These are phyloP conservation scores for Dascillus cervinus DNA, from an alignment of 2,888 invertebrate genomes.

Conservation along the genomic window DNA sequence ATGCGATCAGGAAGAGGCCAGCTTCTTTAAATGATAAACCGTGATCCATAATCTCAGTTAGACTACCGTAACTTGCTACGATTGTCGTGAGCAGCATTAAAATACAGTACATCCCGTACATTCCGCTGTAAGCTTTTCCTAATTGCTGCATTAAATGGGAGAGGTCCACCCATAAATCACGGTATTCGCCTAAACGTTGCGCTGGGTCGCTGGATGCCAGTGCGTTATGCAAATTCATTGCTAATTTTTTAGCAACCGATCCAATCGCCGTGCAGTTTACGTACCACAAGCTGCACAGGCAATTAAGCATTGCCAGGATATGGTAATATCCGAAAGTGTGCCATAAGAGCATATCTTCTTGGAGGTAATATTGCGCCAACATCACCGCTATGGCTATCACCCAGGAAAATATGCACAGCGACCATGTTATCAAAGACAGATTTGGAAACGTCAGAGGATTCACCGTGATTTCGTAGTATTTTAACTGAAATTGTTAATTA, in stretches of 20 bases:
- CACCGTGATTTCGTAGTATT: conserved; percentile 54
- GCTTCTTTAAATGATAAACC: conserved; percentile 65
- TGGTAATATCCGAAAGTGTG: conserved; percentile 67
- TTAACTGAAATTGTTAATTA: conserved; percentile 53
- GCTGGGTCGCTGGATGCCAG: conserved; percentile 58
- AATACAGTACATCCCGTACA: conserved; percentile 69
- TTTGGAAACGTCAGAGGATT: conserved; percentile 59
- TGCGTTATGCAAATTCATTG: conserved; percentile 54
- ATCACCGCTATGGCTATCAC: conserved; percentile 55
- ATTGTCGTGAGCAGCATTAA: conserved; percentile 67
- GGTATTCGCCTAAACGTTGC: conserved; percentile 56
- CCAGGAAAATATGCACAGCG: conserved; percentile 61
- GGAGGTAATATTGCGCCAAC: conserved; percentile 61
- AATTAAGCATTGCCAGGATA: conserved; percentile 66
- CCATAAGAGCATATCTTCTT: conserved; percentile 65
- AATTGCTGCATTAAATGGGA: conserved; percentile 74
- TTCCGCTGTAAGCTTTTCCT: conserved; percentile 66
- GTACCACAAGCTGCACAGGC: conserved; percentile 63
- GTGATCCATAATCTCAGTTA: conserved; percentile 64
- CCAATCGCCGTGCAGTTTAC: conserved; percentile 40
- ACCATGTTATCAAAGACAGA: conserved; percentile 55
- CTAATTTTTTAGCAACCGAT: conserved; percentile 52
- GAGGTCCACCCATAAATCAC: conserved; percentile 63
- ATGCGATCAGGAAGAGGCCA: conserved; percentile 61
- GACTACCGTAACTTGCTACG: conserved; percentile 61